Base-by-base conservation (phyloP, 2,797 vertebrate species). In the Bufotes viridis region DNA sequence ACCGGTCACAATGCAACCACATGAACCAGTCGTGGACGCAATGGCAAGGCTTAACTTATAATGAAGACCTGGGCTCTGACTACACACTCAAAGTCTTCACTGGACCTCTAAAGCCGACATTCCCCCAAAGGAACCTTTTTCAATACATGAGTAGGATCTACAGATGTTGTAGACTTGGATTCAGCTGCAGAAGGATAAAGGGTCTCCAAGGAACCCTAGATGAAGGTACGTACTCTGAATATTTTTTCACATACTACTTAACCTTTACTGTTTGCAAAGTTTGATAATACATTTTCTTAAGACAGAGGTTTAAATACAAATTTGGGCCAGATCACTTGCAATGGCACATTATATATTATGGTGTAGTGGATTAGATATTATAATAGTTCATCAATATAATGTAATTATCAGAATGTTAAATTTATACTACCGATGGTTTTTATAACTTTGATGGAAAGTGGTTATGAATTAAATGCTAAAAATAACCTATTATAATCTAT, bases 151-250 rank as follows among this genome's bases (percentile, higher is more conserved):
- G 94, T 22, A 90, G 93, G 63, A 92, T 96, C 82, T 96, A 96
- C 91, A 94, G 88, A 15, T 97, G 96, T 93, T 97, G 96, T 93
- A 95, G 94, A 88, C 90, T 91, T 53, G 92, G 95, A n/a, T 79
- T 91, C 1, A 87, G 81, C 80, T 97, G 96, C 90, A 92, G 89
- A 80, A 92, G 90, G 72, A 92, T 96, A 2, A 96, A 94, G 65
- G 96, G 96, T 13, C 94, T 96, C 7, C 96, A 96, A 84, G 95
- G 96, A 1, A 93, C 92, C 12, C 22, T 91, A 93, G 91, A 92
- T 94, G 95, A 95, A 88, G 94, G 93, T 89, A 89, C 57, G 81
- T 24, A 2, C 0, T 79, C 34, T 72, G 58, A 14, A 78, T 65
- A 78, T 14, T n/a, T 2, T 11, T 55, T 49, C 49, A 14, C 29